Evolutionary conservation across 2,113 vertebrate genomes (phyloP).

Genomic region (Nothoprocta pentlandii): DNA sequence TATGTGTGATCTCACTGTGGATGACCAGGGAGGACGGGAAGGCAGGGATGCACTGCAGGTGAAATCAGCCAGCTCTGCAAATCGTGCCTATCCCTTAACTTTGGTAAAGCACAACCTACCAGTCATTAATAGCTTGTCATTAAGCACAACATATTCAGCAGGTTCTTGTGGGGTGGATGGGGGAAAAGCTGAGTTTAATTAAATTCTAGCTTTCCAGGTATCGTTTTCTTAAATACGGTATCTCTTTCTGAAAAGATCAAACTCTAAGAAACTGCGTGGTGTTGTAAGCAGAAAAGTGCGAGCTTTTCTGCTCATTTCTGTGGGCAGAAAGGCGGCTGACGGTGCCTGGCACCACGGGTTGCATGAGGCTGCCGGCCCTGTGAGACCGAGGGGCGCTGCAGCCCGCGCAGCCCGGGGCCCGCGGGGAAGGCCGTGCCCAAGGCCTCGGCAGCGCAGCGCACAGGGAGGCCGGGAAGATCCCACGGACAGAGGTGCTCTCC

Average conservation of each 20-base stretch:
- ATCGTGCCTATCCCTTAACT: background rate
- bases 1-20: background rate
- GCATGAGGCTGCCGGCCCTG: background rate
- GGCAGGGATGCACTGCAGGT: background rate
- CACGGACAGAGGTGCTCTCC: background rate
- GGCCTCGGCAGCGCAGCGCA: background rate
- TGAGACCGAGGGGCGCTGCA: background rate
- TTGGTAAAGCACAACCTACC: background rate
- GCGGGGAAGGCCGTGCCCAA: too few species aligned
- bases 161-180: background rate
- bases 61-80: constrained; percentile 11
- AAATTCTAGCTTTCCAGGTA: background rate
- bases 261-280: background rate
- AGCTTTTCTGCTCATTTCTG: background rate
- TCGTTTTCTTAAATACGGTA: background rate
- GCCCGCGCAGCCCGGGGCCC: too few species aligned
- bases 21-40: background rate
- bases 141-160: background rate
- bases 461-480: background rate
- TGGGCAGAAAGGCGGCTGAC: background rate
- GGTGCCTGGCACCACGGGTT: background rate
- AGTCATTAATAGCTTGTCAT: background rate
- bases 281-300: background rate
- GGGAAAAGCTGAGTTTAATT: background rate
- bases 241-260: background rate